A percentile compares a stretch with the other conserved stretches of the same genome.
These are phyloP conservation scores for Volucella inanis DNA, from an alignment of 2,888 invertebrate genomes.

Conservation along the genomic window DNA sequence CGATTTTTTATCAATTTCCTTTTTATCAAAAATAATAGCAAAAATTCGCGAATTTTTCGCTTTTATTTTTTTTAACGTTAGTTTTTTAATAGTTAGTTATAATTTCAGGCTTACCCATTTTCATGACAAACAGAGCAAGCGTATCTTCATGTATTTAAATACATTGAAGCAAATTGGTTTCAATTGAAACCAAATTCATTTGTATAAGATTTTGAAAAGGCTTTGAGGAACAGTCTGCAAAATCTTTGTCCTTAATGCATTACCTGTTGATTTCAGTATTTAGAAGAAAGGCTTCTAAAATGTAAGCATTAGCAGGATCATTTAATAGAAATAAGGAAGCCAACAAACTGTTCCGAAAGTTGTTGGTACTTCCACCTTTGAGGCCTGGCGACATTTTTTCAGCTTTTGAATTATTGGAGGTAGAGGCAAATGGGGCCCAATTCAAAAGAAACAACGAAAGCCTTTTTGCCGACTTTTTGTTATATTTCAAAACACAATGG, in stretches of 20 bases:
- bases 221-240: no score
- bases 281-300: slow-evolving; percentile 6
- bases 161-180: slow-evolving; percentile 29
- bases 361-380: no score
- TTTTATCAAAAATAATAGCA: no score
- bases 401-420: no score
- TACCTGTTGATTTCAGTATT: slow-evolving; percentile 20
- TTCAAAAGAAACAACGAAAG: no score
- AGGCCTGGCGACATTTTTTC: no score
- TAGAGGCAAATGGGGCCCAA: no score
- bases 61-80: no score
- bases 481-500: no score
- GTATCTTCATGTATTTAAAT: slow-evolving; percentile 19
- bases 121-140: slow-evolving; percentile 3
- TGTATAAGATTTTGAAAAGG: slow-evolving; percentile 11
- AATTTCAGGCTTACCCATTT: slow-evolving; percentile 13
- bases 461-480: no score
- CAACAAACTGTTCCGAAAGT: no score
- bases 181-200: slow-evolving; percentile 19
- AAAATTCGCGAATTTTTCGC: background rate
- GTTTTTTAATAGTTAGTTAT: no score
- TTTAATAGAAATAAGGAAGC: slow-evolving; percentile 17
- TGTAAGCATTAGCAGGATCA: background rate
- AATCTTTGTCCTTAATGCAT: slow-evolving; percentile 3
- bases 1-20: background rate